Evolutionary conservation across 2,888 invertebrate genomes (phyloP), one percentile per base, ranked within the genome.

Genomic region (Diloba caeruleocephala): DNA sequence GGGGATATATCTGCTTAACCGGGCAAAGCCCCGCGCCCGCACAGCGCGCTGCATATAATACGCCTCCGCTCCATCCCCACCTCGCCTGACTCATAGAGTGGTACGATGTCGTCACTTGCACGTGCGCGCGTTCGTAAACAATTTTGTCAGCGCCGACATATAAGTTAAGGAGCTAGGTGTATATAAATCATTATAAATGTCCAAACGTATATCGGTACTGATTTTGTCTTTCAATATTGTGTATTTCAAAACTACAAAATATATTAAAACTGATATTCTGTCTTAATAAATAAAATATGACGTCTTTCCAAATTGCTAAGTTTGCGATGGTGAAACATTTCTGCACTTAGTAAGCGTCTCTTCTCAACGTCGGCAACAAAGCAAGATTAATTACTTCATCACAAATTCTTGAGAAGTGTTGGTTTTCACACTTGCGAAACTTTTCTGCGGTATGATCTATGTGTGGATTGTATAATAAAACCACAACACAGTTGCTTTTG

Each of bases 301-400:
- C 51, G 37, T 48, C 14, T 53, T 32, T 61, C 23, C 23, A 60
- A 60, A 64, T 60, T 42, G 46, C 51, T 43, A 69, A 68, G 70
- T 71, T 67, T 71, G 54, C 43, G 36, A 23, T 54, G 42, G 25
- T 5, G 21, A 46, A 58, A 49, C 50, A 54, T 53, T 59, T 46
- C 37, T 58, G 51, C 57, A 61, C 58, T 65, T 49, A 51, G 44
- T 33, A 52, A 55, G 56, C 46, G 44, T 48, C 37, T 38, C 52
- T 44, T 31, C 57, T 43, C 43, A 65, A 39, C 52, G 57, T 71
- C 59, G 48, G 57, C 69, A 68, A 71, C 69, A 68, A 62, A 66
- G 53, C 55, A 69, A 69, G 69, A 72, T 71, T 72, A 69, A 71
- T 69, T 63, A 72, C 58, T 62, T 62, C 57, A 66, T 62, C 56